These are phyloP conservation scores for Lepisosteus oculatus DNA, from an alignment of 2,113 vertebrate genomes.

Conservation along the genomic window DNA sequence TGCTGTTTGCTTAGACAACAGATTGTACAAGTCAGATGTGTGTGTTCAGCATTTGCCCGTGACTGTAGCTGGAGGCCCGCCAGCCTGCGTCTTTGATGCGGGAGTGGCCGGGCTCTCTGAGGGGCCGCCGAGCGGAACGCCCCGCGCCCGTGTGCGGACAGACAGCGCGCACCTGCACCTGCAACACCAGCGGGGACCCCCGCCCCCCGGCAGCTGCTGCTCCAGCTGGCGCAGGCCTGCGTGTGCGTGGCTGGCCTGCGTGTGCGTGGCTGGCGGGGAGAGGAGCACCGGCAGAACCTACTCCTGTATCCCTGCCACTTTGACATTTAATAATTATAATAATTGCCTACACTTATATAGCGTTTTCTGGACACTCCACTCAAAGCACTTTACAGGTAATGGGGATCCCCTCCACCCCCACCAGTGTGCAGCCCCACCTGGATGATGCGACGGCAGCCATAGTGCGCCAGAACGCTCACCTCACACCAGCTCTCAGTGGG, in stretches of 20 bases:
- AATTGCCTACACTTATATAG: too few relatives aligned
- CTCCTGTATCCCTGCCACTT: slow-evolving; percentile 19
- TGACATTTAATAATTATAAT: too few relatives aligned
- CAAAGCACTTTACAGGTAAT: too few relatives aligned
- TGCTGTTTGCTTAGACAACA: slow-evolving; percentile 64
- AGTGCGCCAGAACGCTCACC: too few relatives aligned
- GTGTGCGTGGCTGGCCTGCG: slow-evolving; percentile 16
- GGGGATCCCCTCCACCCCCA: too few relatives aligned
- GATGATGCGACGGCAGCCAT: too few relatives aligned
- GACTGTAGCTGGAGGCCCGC: slow-evolving; percentile 34
- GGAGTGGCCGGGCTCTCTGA: slow-evolving; percentile 10
- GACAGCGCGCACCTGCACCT: slow-evolving; percentile 48
- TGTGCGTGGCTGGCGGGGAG: slow-evolving; percentile 21
- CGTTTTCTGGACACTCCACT: too few relatives aligned
- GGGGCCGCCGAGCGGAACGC: slow-evolving; percentile 25
- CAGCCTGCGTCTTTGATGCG: slow-evolving; percentile 37
- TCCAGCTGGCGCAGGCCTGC: slow-evolving; percentile 45
- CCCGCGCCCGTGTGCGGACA: slow-evolving; percentile 14
- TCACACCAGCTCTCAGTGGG: too few relatives aligned
- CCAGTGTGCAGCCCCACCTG: too few relatives aligned
- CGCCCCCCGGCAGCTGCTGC: slow-evolving; percentile 51
- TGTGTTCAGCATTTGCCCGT: slow-evolving; percentile 20
- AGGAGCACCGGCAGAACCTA: slow-evolving; percentile 5
- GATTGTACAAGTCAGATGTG: slow-evolving; percentile 48
- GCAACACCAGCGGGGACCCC: slow-evolving; percentile 16